Evolutionary conservation across 2,797 vertebrate genomes (phyloP).

Genomic region (Limosa lapponica): DNA sequence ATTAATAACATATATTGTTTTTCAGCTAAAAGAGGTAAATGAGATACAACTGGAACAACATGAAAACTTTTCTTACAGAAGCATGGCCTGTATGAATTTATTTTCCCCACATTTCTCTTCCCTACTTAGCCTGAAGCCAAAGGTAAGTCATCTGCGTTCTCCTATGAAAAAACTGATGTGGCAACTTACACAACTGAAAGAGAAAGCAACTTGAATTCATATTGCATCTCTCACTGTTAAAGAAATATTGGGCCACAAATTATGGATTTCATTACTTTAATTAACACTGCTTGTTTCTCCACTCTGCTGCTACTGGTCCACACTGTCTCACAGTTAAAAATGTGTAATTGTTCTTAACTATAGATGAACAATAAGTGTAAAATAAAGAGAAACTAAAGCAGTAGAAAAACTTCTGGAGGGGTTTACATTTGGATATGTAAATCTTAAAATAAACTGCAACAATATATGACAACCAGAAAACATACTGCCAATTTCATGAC

Average conservation of each 20-base stretch:
- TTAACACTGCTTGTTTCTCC: not conserved
- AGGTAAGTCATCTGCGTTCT: not conserved
- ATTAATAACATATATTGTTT: not conserved
- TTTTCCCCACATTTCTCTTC: not conserved
- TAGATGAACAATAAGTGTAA: not conserved
- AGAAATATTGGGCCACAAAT: not conserved
- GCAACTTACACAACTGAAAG: not conserved
- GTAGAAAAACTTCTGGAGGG: not conserved
- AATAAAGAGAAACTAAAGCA: not conserved
- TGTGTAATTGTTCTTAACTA: not conserved
- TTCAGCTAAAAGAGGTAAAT: not conserved
- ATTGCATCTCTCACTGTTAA: not conserved
- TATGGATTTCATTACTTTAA: not conserved
- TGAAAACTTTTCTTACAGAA: not conserved
- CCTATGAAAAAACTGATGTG: not conserved
- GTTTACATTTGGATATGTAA: not conserved
- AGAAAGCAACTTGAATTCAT: constrained; percentile 1
- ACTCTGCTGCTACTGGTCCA: not conserved
- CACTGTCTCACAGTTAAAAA: not conserved
- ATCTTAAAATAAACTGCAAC: not conserved
- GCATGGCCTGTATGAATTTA: not conserved
- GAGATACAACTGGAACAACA: not conserved
- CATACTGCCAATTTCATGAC: not conserved
- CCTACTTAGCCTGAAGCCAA: not conserved
- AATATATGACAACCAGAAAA: not conserved